These are phyloP conservation scores for Actinostola sp. DNA, from an alignment of 92 coral and sea anemone genomes.

Conservation along the genomic window DNA sequence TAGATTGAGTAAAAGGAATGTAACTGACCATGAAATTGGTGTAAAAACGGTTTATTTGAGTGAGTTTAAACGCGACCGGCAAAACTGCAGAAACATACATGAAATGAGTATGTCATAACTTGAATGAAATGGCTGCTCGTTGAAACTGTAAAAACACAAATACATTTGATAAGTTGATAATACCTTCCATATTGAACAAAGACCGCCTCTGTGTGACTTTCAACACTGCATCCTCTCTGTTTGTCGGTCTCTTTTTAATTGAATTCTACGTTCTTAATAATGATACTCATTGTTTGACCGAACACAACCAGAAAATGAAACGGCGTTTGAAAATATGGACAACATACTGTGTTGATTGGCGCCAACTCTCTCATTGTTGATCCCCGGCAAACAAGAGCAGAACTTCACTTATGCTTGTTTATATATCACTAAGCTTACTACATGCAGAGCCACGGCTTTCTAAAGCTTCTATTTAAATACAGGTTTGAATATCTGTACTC, in stretches of 20 bases:
- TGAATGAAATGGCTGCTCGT: background rate
- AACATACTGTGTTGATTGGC: conserved; percentile 31
- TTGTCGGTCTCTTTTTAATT: conserved; percentile 29
- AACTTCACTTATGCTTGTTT: conserved; percentile 14
- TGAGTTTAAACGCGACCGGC: too few relatives aligned
- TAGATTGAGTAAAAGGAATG: background rate
- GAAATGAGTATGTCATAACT: too few relatives aligned
- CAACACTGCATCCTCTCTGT: conserved; percentile 16
- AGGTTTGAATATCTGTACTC: background rate
- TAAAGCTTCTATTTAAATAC: conserved; percentile 1
- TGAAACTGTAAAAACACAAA: background rate
- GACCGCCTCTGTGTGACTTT: conserved; percentile 3
- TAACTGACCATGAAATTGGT: background rate
- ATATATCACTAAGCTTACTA: background rate
- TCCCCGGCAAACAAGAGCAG: conserved; percentile 5
- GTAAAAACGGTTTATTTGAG: background rate
- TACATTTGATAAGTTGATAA: background rate
- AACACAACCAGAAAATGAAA: conserved; percentile 2
- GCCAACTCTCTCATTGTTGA: conserved; percentile 15
- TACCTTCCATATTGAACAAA: conserved; percentile 2
- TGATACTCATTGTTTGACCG: conserved; percentile 19
- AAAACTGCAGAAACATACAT: too few relatives aligned
- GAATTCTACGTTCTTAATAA: conserved; percentile 20
- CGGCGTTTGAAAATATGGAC: conserved; percentile 5
- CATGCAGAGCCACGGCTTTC: conserved; percentile 5